Base-by-base conservation (phyloP, 2,797 vertebrate species). In the Antrozous pallidus region DNA sequence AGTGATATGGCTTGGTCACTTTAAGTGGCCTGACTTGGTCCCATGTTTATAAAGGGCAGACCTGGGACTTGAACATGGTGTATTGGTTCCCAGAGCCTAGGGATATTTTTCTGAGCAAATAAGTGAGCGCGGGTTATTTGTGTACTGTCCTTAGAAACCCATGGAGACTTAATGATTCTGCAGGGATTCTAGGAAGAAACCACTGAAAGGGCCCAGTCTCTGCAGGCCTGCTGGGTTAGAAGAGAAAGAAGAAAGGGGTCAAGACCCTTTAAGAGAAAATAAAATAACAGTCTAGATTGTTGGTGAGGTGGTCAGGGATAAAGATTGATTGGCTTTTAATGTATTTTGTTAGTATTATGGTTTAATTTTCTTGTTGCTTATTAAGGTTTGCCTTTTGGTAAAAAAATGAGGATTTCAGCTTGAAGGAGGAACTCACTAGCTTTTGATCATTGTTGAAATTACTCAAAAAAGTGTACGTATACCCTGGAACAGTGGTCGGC, bases 401-500 rank as follows among this genome's bases (percentile, higher is more conserved):
- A 92, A 78, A n/a, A 91, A 67, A 74, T 36, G 14, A 82, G 51
- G 42, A 28, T 73, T 92, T 20, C 12, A 80, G 1, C 40, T 90
- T 28, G 36, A 90, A 79, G 24, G 38, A 63, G 13, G 20, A 61
- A 71, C 10, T 33, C 14, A 20, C 4, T 92, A 31, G 11, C 13
- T 82, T 87, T 92, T 89, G 36, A 71, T 63, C 24, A 67, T 70
- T 96, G 51, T 81, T 80, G 61, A 94, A 75, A 75, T 92, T 73
- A 91, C 38, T 88, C 5, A 69, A 33, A 63, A 28, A 83, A 69
- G 28, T 38, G 16, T 75, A 10, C 40, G 18, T 70, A 36, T 1
- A 33, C 45, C n/a, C 26, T n/a, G n/a, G n/a, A n/a, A n/a, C n/a
- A n/a, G n/a, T n/a, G n/a, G n/a, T n/a, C n/a, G n/a, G n/a, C n/a